Evolutionary conservation across 2,888 invertebrate species (phyloP).

Genomic region (Rambutsinella grinnellia): DNA sequence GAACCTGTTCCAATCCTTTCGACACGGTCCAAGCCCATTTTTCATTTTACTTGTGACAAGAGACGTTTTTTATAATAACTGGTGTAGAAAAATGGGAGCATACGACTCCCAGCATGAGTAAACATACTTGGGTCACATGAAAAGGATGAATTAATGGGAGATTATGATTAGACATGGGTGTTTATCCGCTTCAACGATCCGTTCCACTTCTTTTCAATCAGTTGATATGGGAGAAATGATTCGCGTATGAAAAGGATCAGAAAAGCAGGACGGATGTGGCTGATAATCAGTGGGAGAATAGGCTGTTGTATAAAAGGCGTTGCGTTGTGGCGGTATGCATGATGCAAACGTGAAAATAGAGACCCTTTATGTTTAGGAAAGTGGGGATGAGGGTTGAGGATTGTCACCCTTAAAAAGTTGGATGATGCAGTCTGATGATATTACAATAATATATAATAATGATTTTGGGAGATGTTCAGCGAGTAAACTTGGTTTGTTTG

Average conservation of each 20-base stretch:
- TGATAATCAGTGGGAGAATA: constrained; percentile 29
- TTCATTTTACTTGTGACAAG: constrained; percentile 10
- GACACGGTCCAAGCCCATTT: constrained; percentile 54
- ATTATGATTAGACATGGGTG: constrained; percentile 64
- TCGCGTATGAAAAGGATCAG: not conserved
- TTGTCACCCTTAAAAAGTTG: too few relatives aligned
- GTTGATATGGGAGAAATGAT: not conserved
- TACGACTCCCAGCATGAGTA: constrained; percentile 15
- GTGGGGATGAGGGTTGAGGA: not conserved
- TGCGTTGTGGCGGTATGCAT: constrained; percentile 49
- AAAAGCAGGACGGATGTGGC: constrained; percentile 39
- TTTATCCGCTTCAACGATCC: constrained; percentile 63
- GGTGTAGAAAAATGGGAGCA: constrained; percentile 20
- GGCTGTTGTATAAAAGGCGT: constrained; percentile 25
- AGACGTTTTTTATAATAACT: constrained; percentile 3
- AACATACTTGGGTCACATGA: constrained; percentile 11
- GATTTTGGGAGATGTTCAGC: constrained; percentile 15
- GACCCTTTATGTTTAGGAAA: too few relatives aligned
- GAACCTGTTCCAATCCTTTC: constrained; percentile 58
- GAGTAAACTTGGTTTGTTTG: constrained; percentile 27
- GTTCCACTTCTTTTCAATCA: constrained; percentile 54
- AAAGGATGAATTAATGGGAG: constrained; percentile 56
- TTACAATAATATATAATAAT: constrained; percentile 23
- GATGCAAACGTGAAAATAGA: not conserved
- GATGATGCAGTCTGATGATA: constrained; percentile 7